These are phyloP conservation scores for Mormyrops attenuatus DNA, from an alignment of 2,797 vertebrate genomes.

Conservation along the genomic window DNA sequence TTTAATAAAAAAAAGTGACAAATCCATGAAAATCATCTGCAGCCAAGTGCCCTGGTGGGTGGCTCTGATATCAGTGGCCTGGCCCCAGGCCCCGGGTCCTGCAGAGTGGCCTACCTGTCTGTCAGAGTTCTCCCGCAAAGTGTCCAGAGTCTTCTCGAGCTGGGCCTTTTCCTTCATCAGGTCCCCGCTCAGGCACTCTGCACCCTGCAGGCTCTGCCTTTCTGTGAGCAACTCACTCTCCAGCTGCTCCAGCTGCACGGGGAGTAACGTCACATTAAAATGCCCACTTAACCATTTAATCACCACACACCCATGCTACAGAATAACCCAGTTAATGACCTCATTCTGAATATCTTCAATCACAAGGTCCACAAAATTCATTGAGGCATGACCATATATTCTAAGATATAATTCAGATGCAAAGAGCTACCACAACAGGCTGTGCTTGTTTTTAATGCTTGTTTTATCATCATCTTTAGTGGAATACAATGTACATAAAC, in stretches of 20 bases:
- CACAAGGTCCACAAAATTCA: background rate
- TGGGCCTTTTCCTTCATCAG: slow-evolving; percentile 93
- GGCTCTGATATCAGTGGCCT: background rate
- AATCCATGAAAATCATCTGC: background rate
- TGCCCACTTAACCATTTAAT: background rate
- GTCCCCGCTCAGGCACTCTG: slow-evolving; percentile 82
- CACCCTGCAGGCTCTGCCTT: slow-evolving; percentile 75
- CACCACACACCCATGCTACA: background rate
- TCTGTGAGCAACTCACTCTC: slow-evolving; percentile 74
- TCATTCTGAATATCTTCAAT: background rate
- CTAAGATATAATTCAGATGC: background rate
- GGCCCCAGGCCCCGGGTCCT: background rate
- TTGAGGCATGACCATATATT: background rate
- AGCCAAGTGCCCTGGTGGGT: background rate
- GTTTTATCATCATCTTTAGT: background rate
- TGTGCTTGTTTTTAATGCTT: background rate
- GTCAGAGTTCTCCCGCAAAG: slow-evolving; percentile 84
- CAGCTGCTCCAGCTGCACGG: slow-evolving; percentile 75
- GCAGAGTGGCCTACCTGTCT: slow-evolving; percentile 71
- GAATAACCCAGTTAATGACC: background rate
- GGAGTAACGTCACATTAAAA: background rate
- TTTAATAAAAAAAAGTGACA: background rate
- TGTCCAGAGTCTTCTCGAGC: slow-evolving; percentile 89
- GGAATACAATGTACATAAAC: background rate
- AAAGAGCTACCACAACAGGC: background rate